Percentiles rank a stretch among this genome's conserved stretches.
Conservation (phyloP, 2,888 invertebrate species). For the Axea sp. region DNA sequence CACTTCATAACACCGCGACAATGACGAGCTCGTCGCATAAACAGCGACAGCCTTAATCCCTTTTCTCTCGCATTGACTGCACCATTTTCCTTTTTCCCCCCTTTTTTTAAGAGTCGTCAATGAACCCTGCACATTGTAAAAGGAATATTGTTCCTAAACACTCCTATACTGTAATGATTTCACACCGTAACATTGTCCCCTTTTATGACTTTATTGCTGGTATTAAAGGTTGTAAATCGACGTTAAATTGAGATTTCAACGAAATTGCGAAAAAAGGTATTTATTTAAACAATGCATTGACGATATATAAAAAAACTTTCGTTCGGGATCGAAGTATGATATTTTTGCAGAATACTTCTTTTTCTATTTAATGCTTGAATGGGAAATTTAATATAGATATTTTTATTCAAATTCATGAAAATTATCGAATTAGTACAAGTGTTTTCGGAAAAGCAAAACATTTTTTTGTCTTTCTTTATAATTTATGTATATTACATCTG, state of each 20-base stretch:
- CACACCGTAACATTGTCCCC: constrained; percentile 30
- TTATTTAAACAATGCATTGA: constrained; percentile 11
- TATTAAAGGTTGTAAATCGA: constrained; percentile 52
- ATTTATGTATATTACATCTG: too few relatives aligned
- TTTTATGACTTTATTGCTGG: constrained; percentile 47
- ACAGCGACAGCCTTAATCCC: constrained; percentile 59
- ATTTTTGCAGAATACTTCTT: too few relatives aligned
- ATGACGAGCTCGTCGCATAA: constrained; percentile 69
- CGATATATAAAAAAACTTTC: too few relatives aligned
- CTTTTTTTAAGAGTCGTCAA: constrained; percentile 36
- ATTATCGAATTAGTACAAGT: too few relatives aligned
- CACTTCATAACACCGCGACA: constrained; percentile 76
- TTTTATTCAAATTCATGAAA: too few relatives aligned
- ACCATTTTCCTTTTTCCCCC: constrained; percentile 9
- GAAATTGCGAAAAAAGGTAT: constrained; percentile 18
- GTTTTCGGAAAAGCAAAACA: too few relatives aligned
- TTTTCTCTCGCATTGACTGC: constrained; percentile 32
- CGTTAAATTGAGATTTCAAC: constrained; percentile 41
- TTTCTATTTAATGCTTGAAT: too few relatives aligned
- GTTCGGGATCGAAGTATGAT: too few relatives aligned
- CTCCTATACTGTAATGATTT: constrained; percentile 52
- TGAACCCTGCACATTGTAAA: constrained; percentile 30
- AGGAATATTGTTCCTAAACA: constrained; percentile 53
- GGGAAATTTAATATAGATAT: too few relatives aligned
- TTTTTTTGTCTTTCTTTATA: too few relatives aligned